Evolutionary conservation across 2,113 vertebrate genomes (phyloP).

Genomic region (Cardinalis cardinalis): DNA sequence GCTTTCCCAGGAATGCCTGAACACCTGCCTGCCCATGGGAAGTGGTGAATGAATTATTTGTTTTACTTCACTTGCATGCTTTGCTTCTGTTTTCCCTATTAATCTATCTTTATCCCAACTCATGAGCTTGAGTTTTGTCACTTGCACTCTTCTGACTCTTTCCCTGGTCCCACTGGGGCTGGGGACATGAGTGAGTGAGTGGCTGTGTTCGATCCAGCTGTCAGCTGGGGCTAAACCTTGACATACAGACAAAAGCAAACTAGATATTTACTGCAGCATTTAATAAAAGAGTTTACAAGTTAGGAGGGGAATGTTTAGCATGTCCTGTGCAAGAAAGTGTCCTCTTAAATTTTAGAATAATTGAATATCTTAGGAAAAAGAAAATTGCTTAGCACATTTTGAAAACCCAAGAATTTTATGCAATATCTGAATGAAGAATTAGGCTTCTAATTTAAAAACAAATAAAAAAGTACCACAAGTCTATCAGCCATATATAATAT

Average conservation of each 20-base stretch:
- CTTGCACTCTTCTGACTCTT: not conserved
- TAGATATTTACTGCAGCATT: not conserved
- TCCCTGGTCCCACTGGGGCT: not conserved
- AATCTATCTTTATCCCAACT: fast-evolving
- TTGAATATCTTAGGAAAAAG: not conserved
- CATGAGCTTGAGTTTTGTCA: not conserved
- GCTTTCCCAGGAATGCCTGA: not conserved
- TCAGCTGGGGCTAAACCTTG: not conserved
- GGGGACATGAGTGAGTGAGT: fast-evolving
- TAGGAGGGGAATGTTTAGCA: not conserved
- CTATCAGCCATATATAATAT: not conserved
- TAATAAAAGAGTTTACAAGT: not conserved
- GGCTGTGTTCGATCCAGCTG: not conserved
- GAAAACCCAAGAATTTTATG: not conserved
- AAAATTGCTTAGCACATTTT: not conserved
- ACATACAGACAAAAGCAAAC: not conserved
- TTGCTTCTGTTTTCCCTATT: not conserved
- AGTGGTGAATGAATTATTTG: not conserved
- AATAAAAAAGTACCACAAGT: not conserved
- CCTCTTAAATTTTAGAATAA: not conserved
- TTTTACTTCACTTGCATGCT: not conserved
- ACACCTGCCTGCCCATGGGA: fast-evolving
- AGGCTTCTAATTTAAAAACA: not conserved
- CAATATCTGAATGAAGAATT: not conserved
- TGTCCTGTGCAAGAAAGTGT: not conserved